Evolutionary conservation across 1,140 invertebrate genomes (phyloP).

Genomic region (Amyelois transitella): DNA sequence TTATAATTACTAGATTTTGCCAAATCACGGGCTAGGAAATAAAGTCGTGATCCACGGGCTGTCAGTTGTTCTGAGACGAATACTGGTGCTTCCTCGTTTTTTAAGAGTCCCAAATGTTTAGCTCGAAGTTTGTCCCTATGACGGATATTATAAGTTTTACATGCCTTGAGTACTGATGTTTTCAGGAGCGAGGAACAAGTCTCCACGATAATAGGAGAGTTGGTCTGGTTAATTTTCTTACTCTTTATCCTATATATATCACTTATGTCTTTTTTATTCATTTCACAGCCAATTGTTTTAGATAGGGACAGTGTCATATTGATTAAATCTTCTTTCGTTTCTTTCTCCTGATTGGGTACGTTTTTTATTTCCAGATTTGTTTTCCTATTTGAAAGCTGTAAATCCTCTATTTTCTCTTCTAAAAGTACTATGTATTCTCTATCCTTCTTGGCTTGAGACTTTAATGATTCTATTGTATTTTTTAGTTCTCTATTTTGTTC

Average conservation of each 20-base stretch:
- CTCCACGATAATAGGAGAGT: slow-evolving; percentile 11
- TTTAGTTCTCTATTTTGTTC: slow-evolving; percentile 1
- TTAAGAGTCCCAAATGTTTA: neutral
- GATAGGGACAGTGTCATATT: neutral
- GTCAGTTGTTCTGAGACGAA: neutral
- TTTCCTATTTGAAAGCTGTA: neutral
- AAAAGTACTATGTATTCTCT: slow-evolving; percentile 1
- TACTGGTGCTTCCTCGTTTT: neutral
- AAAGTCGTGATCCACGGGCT: neutral
- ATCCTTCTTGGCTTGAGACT: slow-evolving; percentile 1
- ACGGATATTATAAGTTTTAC: slow-evolving; percentile 10
- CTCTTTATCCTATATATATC: slow-evolving; percentile 14
- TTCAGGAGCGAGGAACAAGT: slow-evolving; percentile 8
- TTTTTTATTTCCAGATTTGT: neutral
- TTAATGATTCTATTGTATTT: neutral
- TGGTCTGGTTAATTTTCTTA: slow-evolving; percentile 2
- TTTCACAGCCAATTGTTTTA: neutral
- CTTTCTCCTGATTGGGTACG: neutral
- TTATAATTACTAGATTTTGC: slow-evolving; percentile 2
- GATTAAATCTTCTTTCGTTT: neutral
- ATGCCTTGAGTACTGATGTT: slow-evolving; percentile 2
- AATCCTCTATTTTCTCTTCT: slow-evolving; percentile 1
- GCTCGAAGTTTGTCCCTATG: slow-evolving; percentile 7
- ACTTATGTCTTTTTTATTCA: slow-evolving; percentile 10
- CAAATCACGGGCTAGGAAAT: slow-evolving; percentile 14